A percentile compares a stretch with the other conserved stretches of the same genome.
phyloP scores from a whole-genome alignment of 2,888 invertebrate genomes.

The Operophtera brumata region DNA sequence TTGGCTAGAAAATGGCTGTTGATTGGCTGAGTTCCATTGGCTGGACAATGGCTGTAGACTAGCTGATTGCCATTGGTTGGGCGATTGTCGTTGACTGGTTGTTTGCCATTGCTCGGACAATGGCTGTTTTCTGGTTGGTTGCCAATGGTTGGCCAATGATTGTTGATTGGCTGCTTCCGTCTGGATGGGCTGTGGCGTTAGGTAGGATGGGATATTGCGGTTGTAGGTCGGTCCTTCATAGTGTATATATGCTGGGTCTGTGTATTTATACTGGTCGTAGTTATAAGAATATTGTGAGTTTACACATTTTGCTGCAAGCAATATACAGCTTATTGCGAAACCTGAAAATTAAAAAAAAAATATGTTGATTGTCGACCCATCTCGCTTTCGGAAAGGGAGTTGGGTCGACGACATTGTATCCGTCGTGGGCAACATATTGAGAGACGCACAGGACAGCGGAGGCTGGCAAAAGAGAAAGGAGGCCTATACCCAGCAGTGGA shows the following conservation, averaged over 20 bases:
- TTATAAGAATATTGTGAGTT: constrained; percentile 2
- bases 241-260: constrained; percentile 16
- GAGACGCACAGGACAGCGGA: too few species aligned
- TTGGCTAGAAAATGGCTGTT: not conserved
- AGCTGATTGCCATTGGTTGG: not conserved
- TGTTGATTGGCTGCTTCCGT: too few species aligned
- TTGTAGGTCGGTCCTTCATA: constrained; percentile 13
- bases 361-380: not conserved
- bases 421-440: too few species aligned
- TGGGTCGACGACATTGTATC: too few species aligned
- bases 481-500: too few species aligned
- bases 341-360: constrained; percentile 2
- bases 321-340: not conserved
- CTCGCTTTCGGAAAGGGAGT: too few species aligned
- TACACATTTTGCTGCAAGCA: not conserved
- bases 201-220: not conserved
- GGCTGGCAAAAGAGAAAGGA: too few species aligned
- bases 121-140: too few species aligned
- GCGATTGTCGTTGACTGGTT: not conserved
- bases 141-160: too few species aligned
- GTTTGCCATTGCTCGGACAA: too few species aligned
- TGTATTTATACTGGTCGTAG: not conserved
- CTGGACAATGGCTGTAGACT: not conserved
- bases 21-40: not conserved
- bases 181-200: too few species aligned